phyloP scores from a whole-genome alignment of 1,140 invertebrate species.

The Diprion similis region DNA sequence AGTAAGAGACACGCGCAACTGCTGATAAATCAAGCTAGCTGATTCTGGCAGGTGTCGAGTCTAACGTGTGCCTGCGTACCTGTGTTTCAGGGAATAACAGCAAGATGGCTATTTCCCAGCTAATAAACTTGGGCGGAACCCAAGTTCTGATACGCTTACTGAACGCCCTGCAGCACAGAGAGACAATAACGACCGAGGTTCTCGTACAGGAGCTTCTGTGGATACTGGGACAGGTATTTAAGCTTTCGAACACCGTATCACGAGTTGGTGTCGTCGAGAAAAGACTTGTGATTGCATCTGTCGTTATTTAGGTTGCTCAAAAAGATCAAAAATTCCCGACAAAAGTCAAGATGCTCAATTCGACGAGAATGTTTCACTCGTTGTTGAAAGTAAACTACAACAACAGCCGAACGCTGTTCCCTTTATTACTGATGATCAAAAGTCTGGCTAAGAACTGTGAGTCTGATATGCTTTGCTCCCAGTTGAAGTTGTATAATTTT shows the following conservation, averaged over 20 bases:
- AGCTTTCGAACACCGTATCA: too few species aligned
- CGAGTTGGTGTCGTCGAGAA: too few species aligned
- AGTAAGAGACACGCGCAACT: slow-evolving; percentile 31
- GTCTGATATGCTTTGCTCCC: slow-evolving; percentile 31
- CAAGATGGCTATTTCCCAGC: slow-evolving; percentile 52
- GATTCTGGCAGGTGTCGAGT: too few species aligned
- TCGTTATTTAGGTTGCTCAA: slow-evolving; percentile 59
- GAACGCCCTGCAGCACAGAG: slow-evolving; percentile 50
- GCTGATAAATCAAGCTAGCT: too few species aligned
- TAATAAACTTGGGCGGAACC: slow-evolving; percentile 57
- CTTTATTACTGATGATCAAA: slow-evolving; percentile 69
- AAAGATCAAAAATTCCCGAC: slow-evolving; percentile 68
- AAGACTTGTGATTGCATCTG: slow-evolving; percentile 20
- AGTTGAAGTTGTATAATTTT: neutral
- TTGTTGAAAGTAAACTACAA: slow-evolving; percentile 69
- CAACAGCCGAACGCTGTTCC: slow-evolving; percentile 66
- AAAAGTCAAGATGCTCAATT: slow-evolving; percentile 66
- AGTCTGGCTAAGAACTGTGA: slow-evolving; percentile 70
- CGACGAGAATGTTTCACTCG: slow-evolving; percentile 67
- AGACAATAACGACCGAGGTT: slow-evolving; percentile 51
- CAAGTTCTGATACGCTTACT: slow-evolving; percentile 58
- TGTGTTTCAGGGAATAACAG: slow-evolving; percentile 49
- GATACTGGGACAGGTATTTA: slow-evolving; percentile 57
- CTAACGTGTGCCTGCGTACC: slow-evolving; percentile 17
- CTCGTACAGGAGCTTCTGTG: slow-evolving; percentile 59